phyloP scores from a whole-genome alignment of 2,113 vertebrate species.

The Aptenodytes patagonicus region DNA sequence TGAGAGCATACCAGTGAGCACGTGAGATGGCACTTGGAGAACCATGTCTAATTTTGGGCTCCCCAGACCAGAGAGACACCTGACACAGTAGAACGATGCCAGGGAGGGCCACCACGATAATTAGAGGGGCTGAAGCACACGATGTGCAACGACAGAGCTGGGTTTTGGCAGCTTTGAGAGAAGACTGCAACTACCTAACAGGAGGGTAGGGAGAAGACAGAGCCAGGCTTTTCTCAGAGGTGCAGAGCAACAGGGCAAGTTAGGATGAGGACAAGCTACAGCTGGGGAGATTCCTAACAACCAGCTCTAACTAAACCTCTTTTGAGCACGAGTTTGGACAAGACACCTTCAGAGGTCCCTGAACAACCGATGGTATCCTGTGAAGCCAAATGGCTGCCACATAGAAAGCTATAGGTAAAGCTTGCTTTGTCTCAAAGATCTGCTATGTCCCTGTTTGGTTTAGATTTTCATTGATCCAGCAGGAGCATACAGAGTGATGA shows the following conservation, averaged over 20 bases:
- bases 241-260: not conserved
- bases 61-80: not conserved
- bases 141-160: not conserved
- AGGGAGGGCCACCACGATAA: not conserved
- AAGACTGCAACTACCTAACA: not conserved
- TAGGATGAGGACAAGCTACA: not conserved
- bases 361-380: not conserved
- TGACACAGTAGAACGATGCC: not conserved
- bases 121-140: not conserved
- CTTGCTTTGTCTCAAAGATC: not conserved
- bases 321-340: fast-evolving
- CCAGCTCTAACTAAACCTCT: not conserved
- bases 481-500: not conserved
- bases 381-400: not conserved
- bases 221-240: not conserved
- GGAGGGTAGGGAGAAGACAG: not conserved
- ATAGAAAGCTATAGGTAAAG: not conserved
- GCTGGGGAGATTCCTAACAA: not conserved
- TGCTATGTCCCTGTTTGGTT: not conserved
- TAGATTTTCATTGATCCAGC: not conserved
- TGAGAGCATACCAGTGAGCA: not conserved
- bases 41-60: not conserved
- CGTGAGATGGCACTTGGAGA: not conserved
- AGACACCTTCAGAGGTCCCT: not conserved
- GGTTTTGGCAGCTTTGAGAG: not conserved